These are phyloP conservation scores for Triplophysa tibetana DNA, from an alignment of 2,113 vertebrate genomes.

Conservation along the genomic window DNA sequence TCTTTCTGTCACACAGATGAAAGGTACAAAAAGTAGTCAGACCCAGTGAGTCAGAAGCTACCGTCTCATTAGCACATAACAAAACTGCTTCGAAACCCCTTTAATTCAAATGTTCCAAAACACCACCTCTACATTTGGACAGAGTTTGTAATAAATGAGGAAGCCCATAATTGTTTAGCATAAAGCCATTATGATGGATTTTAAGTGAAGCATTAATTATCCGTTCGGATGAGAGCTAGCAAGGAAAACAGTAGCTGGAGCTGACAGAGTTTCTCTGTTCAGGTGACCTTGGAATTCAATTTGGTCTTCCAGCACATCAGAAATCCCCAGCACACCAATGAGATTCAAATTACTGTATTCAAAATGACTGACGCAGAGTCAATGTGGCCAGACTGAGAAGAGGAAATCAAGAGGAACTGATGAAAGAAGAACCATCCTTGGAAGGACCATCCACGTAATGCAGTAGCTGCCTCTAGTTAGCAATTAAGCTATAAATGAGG, in stretches of 20 bases:
- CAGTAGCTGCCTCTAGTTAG: slow-evolving; percentile 11
- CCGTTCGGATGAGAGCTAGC: slow-evolving; percentile 43
- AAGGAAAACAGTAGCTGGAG: slow-evolving; percentile 5
- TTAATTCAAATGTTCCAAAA: neutral
- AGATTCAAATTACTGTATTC: slow-evolving; percentile 62
- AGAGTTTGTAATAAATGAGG: neutral
- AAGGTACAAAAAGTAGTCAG: neutral
- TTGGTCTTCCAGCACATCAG: slow-evolving; percentile 67
- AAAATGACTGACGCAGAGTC: slow-evolving; percentile 57
- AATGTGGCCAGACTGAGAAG: slow-evolving; percentile 58
- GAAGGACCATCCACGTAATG: neutral
- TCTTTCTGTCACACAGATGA: neutral
- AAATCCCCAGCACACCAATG: slow-evolving; percentile 56
- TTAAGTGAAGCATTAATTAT: slow-evolving; percentile 53
- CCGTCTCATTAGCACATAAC: slow-evolving; percentile 22
- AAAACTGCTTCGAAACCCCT: neutral
- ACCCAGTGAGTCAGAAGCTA: neutral
- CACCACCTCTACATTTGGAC: neutral
- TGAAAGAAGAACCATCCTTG: slow-evolving; percentile 51
- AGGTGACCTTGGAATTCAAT: slow-evolving; percentile 70
- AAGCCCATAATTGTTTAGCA: slow-evolving; percentile 29
- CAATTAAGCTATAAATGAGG: slow-evolving; percentile 28
- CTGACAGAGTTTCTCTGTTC: slow-evolving; percentile 48
- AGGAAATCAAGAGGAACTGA: slow-evolving; percentile 41
- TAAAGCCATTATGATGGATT: slow-evolving; percentile 25